Conservation (phyloP, 2,888 invertebrate genomes). For the Aleiodes alternator region DNA sequence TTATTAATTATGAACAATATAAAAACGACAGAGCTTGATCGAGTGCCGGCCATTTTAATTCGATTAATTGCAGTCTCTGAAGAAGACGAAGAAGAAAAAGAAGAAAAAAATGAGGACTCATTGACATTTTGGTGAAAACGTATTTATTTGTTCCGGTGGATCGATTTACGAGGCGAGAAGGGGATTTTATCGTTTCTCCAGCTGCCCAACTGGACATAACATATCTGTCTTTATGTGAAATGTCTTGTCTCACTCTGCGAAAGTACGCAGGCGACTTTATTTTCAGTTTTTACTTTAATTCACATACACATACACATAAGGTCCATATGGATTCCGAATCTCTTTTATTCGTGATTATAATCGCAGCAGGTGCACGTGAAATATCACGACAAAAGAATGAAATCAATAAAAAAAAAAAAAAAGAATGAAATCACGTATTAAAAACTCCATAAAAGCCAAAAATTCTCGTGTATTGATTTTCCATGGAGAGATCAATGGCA, state of each 20-base stretch:
- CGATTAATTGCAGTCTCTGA: conserved; percentile 2
- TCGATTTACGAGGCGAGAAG: conserved; percentile 24
- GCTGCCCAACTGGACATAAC: conserved; percentile 19
- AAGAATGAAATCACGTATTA: conserved; percentile 6
- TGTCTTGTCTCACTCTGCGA: conserved; percentile 14
- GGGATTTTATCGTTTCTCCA: conserved; percentile 20
- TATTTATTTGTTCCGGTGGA: background rate
- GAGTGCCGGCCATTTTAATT: background rate
- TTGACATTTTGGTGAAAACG: conserved; percentile 9
- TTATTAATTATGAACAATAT: too few species aligned
- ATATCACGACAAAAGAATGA: background rate
- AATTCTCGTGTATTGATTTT: conserved; percentile 1
- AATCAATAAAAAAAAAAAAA: too few species aligned
- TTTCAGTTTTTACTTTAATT: background rate
- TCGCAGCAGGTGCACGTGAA: conserved; percentile 18
- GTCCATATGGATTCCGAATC: background rate
- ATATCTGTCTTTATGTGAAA: conserved; percentile 24
- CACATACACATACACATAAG: background rate
- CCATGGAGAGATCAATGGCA: background rate
- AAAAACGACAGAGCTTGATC: conserved; percentile 1
- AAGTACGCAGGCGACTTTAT: conserved; percentile 1
- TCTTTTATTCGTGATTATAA: conserved; percentile 28
- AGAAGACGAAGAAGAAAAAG: too few species aligned
- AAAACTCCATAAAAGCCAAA: conserved; percentile 7
- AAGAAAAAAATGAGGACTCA: conserved; percentile 16